phyloP scores from a whole-genome alignment of 2,888 invertebrate genomes.

The Strigamia transsilvanica region DNA sequence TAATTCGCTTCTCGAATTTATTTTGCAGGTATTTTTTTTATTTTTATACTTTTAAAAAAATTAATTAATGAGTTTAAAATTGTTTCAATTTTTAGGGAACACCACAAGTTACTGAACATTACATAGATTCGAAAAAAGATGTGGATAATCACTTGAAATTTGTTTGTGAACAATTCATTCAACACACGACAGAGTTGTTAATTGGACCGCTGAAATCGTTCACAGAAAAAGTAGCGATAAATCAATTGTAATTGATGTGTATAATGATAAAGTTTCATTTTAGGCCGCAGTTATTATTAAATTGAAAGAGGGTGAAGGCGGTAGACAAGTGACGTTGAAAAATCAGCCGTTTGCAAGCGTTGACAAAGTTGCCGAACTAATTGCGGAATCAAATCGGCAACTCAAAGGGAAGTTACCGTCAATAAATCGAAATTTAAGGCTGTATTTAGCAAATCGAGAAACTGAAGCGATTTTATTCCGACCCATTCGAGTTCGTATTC shows the following conservation, averaged over 20 bases:
- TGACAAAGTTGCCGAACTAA: slow-evolving; percentile 75
- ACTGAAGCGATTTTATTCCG: slow-evolving; percentile 96
- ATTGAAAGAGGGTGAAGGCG: slow-evolving; percentile 62
- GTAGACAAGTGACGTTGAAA: slow-evolving; percentile 62
- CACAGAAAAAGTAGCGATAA: slow-evolving; percentile 73
- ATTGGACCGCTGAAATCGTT: slow-evolving; percentile 78
- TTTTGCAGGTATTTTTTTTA: slow-evolving; percentile 58
- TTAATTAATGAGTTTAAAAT: background rate
- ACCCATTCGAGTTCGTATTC: slow-evolving; percentile 79
- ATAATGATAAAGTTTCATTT: slow-evolving; percentile 49
- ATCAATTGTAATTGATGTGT: background rate
- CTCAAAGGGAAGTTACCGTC: slow-evolving; percentile 82
- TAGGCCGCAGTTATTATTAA: slow-evolving; percentile 63
- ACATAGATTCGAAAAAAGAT: slow-evolving; percentile 93
- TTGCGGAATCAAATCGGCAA: slow-evolving; percentile 79
- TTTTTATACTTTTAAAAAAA: background rate
- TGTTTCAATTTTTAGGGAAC: slow-evolving; percentile 77
- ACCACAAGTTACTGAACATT: slow-evolving; percentile 89
- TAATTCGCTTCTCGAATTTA: slow-evolving; percentile 91
- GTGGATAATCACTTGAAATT: slow-evolving; percentile 91
- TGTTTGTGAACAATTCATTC: slow-evolving; percentile 88
- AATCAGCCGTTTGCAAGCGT: slow-evolving; percentile 74
- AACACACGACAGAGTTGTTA: slow-evolving; percentile 77
- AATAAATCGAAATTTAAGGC: slow-evolving; percentile 87
- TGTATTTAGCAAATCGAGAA: slow-evolving; percentile 95